A percentile compares a stretch with the other conserved stretches of the same genome.
Conservation (phyloP, 2,797 vertebrate genomes). For the Loriculus beryllinus region DNA sequence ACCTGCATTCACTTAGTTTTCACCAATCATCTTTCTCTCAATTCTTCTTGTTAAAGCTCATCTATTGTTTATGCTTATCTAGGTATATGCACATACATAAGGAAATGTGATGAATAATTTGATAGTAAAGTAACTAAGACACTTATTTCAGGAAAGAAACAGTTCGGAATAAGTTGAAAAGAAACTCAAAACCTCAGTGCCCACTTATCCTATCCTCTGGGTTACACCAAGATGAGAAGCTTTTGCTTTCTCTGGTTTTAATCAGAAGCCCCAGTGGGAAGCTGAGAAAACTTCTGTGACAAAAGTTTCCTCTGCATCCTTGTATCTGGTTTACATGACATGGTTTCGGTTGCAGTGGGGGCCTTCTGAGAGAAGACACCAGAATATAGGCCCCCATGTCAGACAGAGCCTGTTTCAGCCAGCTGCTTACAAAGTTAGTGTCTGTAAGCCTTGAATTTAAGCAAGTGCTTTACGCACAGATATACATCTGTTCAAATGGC, state of each 20-base stretch:
- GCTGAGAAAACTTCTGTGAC: not conserved
- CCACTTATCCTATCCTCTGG: not conserved
- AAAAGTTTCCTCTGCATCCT: not conserved
- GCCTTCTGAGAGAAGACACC: not conserved
- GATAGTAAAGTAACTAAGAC: not conserved
- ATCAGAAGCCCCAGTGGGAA: not conserved
- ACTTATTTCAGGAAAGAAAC: not conserved
- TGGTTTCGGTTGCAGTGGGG: not conserved
- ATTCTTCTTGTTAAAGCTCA: not conserved
- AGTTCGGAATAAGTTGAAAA: not conserved
- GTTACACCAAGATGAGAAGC: not conserved
- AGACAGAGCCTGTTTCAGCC: not conserved
- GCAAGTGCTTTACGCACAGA: not conserved
- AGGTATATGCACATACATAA: not conserved
- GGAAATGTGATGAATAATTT: not conserved
- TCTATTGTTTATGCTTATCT: not conserved
- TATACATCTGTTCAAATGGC: not conserved
- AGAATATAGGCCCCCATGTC: not conserved
- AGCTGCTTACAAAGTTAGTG: not conserved
- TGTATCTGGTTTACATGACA: not conserved
- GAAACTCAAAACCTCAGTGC: not conserved
- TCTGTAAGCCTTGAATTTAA: not conserved
- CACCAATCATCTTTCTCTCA: not conserved
- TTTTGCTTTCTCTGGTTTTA: conserved; percentile 23
- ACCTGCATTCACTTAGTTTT: not conserved